Evolutionary conservation across 2,113 vertebrate species (phyloP).

Genomic region (Carollia perspicillata): DNA sequence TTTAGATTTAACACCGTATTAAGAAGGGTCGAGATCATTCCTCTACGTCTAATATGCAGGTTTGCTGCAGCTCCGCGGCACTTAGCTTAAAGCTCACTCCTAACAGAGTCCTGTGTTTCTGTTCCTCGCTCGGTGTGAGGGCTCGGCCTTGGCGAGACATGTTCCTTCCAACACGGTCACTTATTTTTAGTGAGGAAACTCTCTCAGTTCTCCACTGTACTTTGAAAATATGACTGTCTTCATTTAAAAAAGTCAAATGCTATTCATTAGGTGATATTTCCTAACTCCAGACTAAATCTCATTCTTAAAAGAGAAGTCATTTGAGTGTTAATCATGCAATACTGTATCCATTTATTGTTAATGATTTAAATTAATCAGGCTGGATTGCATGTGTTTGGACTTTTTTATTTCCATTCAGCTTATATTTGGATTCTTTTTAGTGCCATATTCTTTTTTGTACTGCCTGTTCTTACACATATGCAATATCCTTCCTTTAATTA

Average conservation of each 20-base stretch:
- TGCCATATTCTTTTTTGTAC: background rate
- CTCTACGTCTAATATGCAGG: background rate
- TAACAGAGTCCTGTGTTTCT: background rate
- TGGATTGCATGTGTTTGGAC: background rate
- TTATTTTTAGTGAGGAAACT: slow-evolving; percentile 69
- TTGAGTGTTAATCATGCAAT: background rate
- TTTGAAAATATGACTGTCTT: slow-evolving; percentile 42
- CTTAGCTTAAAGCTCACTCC: background rate
- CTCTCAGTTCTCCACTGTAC: slow-evolving; percentile 19
- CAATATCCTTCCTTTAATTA: background rate
- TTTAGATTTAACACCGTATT: background rate
- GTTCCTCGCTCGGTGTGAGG: background rate
- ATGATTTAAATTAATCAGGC: background rate
- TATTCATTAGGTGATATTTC: slow-evolving; percentile 22
- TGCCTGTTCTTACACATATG: background rate
- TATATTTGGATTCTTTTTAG: background rate
- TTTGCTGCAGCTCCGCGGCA: background rate
- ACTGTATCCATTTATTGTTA: background rate
- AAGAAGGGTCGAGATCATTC: background rate
- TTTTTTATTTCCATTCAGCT: background rate
- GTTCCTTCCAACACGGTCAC: slow-evolving; percentile 23
- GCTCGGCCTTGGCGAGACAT: background rate
- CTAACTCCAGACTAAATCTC: background rate
- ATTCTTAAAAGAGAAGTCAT: slow-evolving; percentile 5
- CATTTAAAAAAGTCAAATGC: background rate